Evolutionary conservation across 2,888 invertebrate genomes (phyloP), one percentile per base, ranked within the genome.

Genomic region (Julus scanicus): DNA sequence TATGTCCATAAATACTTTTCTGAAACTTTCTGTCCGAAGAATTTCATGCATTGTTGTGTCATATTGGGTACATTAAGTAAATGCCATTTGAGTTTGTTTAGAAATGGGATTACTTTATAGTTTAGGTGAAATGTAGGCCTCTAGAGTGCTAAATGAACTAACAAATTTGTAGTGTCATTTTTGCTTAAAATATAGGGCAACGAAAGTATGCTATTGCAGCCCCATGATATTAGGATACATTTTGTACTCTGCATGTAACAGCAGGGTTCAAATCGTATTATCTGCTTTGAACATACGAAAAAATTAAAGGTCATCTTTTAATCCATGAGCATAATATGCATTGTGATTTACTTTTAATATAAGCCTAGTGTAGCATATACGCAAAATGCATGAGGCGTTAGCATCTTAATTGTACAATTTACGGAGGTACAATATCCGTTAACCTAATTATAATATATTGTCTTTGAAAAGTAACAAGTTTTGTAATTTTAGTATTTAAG

Each of bases 371-470:
- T 13, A 13, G n/a, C 20, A 80, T 37, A 80, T 37, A 37, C 29
- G 29, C 29, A 13, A 11, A 13, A 37, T 13, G 37, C 1, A 9
- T 80, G 1, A 11, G 37, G 80, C 80, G 37, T 80, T 37, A 80
- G 29, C 80, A 80, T 80, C 29, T 29, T 80, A 80, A 80, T 80
- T 80, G 80, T 80, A 80, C 80, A 37, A 80, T 80, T 80, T 80
- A 80, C 80, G 37, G 11, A 37, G 80, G 29, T 80, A 71, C 13
- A 37, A 80, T 80, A 80, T 80, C 80, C 80, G 80, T 80, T 80
- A 80, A 80, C 80, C 80, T 80, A 80, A 80, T 80, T 80, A 37
- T 80, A 37, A 80, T 80, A 80, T 80, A 80, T 80, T 80, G 80
- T 80, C 80, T 80, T 80, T 37, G 37, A 37, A 80, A 80, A 80